phyloP scores from a whole-genome alignment of 2,113 vertebrate species.

The Notechis scutatus region DNA sequence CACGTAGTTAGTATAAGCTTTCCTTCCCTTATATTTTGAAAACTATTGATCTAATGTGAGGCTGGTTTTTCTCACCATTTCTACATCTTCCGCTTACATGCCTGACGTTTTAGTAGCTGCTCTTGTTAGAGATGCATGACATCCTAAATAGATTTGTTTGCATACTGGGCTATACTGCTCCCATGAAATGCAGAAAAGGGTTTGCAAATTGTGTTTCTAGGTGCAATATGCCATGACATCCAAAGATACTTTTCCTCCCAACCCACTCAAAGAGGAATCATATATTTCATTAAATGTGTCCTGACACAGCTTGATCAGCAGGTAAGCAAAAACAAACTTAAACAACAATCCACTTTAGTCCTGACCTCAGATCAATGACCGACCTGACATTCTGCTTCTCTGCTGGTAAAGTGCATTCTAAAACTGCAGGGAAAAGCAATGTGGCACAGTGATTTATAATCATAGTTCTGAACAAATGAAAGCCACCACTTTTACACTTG shows the following conservation, averaged over 20 bases:
- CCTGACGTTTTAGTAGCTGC: neutral
- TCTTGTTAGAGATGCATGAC: neutral
- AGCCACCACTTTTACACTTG: conserved; percentile 62
- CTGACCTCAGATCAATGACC: conserved; percentile 62
- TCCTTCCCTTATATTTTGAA: neutral
- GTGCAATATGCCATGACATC: conserved; percentile 12
- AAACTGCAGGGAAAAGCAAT: conserved; percentile 49
- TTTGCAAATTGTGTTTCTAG: conserved; percentile 20
- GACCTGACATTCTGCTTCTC: conserved; percentile 54
- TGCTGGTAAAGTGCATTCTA: conserved; percentile 53
- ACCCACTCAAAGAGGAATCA: neutral
- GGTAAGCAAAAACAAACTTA: conserved; percentile 59
- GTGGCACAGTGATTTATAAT: conserved; percentile 57
- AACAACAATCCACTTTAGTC: conserved; percentile 48
- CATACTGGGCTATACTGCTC: neutral
- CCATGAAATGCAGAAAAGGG: neutral
- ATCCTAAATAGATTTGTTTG: neutral
- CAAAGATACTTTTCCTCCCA: conserved; percentile 3
- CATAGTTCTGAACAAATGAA: conserved; percentile 59
- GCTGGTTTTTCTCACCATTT: neutral
- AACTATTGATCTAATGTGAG: neutral
- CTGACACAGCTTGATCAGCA: conserved; percentile 28
- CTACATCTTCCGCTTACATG: neutral
- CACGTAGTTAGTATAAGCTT: neutral
- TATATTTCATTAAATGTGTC: conserved; percentile 31